Evolutionary conservation across 1,140 invertebrate species (phyloP), one percentile per base, ranked within the genome.

Genomic region (Drosophila sp.): DNA sequence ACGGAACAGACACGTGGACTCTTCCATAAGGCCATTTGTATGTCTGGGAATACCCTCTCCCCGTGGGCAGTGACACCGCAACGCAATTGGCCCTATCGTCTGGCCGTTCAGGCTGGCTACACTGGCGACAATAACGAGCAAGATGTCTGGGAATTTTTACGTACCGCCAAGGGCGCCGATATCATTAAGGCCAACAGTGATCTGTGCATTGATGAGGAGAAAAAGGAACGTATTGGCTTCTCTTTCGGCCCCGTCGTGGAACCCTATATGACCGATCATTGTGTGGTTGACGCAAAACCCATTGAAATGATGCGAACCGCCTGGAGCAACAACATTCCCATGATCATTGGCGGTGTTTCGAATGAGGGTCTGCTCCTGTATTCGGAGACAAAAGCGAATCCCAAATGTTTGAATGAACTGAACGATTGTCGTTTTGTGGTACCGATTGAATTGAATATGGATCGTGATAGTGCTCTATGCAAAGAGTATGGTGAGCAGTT

Each of bases 161-260:
- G 76, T 63, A 93, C 90, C 2, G 96, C 96, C 10, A 94, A 96
- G 70, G 94, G 93, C 56, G 94, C 95, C 2, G 96, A 96, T 2
- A 94, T 93, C 10, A 93, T 94, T 60, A 92, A 90, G 27, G 91
- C 91, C 6, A 90, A 90, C 8, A 75, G 82, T 25, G 76, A 91
- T 5, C 60, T 92, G 1, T 87, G 80, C 66, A 90, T 81, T 17
- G 89, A 92, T 57, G 90, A 81, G 17, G 87, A 90, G 69, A 90
- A 89, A 58, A 78, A 81, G 50, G 82, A 90, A 54, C 79, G 89
- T 10, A 89, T 92, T 6, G 81, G 89, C 7, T 90, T 90, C 60
- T 82, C 91, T 7, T 92, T 92, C 61, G 91, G 90, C 0, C 92
- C 92, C 23, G 92, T 92, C 0, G 84, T 93, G 23, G 93, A 93